Base-by-base conservation (phyloP, 2,797 vertebrate genomes). In the Australoheros facetus region DNA sequence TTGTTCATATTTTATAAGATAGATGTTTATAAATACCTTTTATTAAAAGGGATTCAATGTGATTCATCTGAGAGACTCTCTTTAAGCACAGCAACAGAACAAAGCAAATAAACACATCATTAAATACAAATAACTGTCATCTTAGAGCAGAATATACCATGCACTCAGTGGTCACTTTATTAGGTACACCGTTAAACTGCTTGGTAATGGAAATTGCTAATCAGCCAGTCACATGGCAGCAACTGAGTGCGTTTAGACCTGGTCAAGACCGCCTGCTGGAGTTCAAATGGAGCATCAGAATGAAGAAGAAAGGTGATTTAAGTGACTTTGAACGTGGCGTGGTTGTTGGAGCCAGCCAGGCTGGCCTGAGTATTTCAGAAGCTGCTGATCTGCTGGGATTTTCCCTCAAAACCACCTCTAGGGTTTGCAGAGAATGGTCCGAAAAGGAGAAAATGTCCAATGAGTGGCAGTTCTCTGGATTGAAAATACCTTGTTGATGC, bases 1-100 rank as follows among this genome's bases (percentile, higher is more conserved):
- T 89, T 85, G 81, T 91, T 90, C 80, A 91, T 93, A 91, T 93
- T 93, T 93, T 93, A 91, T 91, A 94, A 88, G 60, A 93, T 94
- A 93, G 90, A 93, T 93, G 92, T 92, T 91, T 93, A 93, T 91
- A 90, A 93, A 92, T 56, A 83, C 86, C 91, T 93, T 92, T 92
- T 90, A 93, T 89, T 92, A 92, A 93, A 93, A 84, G 71, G 73
- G 88, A 81, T 82, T 90, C 74, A 80, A 69, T 73, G 81, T 88
- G 83, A 91, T 75, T 74, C 16, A 62, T n/a, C 42, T 79, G 32
- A 69, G 54, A 78, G 87, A 81, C 62, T 90, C 19, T 28, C 7
- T 87, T 89, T 13, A 59, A 89, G 39, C 37, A 12, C 75, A 75
- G 1, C 53, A 55, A 45, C 51, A 83, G 73, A 39, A 39, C 56